Evolutionary conservation across 2,113 vertebrate genomes (phyloP), one percentile per base, ranked within the genome.

Genomic region (Chascanopsetta lugubris): DNA sequence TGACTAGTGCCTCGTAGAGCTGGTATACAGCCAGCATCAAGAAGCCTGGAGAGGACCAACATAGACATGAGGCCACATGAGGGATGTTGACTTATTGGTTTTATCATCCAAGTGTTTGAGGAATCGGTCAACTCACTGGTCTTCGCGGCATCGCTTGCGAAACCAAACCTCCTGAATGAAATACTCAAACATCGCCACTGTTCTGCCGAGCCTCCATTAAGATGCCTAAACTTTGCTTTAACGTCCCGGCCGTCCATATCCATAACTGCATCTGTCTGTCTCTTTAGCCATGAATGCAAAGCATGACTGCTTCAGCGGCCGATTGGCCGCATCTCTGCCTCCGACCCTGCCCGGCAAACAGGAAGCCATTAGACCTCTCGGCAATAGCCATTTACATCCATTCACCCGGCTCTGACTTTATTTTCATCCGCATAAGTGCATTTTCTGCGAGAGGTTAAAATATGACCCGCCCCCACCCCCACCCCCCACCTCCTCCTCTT

Each of bases 381-480:
- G 92, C 92, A 95, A 94, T 94, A 94, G 94, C 94, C 92, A 94
- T 94, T 94, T 94, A 93, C 94, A 94, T 94, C 94, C 94, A 93
- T 94, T 90, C 94, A 94, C 91, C 88, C 93, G 88, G 90, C 93
- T 92, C 91, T 90, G 94, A 95, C 95, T 96, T 96, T 95, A 96
- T 95, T 97, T 96, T 94, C 94, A 95, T 94, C 93, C 95, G 89
- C 87, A 94, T 96, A 95, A 96, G 94, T 95, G 93, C 94, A 94
- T 97, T 96, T 97, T 95, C 95, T 94, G 93, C 90, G 87, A 92
- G 93, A 96, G 94, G 94, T 95, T 96, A 94, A 95, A 96, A 96
- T 95, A 95, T 93, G 95, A 95, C 94, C 92, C 93, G n/a, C 93
- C 92, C 92, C 92, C 56, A 89, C 93, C 8, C 38, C 34, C 4